A percentile compares a stretch with the other conserved stretches of the same genome.
phyloP scores from a whole-genome alignment of 2,888 invertebrate species.

The Drosophila subquinaria region DNA sequence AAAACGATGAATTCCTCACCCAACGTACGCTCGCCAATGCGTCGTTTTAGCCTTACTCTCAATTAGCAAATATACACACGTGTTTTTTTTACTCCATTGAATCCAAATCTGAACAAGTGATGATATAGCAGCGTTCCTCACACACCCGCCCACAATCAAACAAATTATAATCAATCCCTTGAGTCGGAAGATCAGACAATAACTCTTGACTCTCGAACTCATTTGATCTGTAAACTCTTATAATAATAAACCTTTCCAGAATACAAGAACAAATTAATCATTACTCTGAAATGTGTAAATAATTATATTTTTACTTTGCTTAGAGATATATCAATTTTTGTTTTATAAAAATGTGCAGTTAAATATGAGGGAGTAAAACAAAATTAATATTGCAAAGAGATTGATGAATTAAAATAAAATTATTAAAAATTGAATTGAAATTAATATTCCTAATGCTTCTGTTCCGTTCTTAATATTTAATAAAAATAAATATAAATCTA shows the following conservation, averaged over 20 bases:
- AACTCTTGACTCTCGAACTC: not conserved
- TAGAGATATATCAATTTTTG: too few relatives aligned
- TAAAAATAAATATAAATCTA: too few relatives aligned
- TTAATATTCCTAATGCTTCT: too few relatives aligned
- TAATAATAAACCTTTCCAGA: not conserved
- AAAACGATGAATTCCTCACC: not conserved
- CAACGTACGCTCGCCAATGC: not conserved
- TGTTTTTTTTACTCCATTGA: not conserved
- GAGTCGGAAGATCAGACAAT: not conserved
- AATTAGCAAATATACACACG: not conserved
- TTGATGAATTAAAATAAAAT: not conserved
- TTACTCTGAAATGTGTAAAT: not conserved
- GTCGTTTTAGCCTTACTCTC: conserved; percentile 12
- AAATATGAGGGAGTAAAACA: too few relatives aligned
- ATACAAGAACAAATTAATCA: not conserved
- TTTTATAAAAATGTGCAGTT: too few relatives aligned
- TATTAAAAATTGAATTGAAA: too few relatives aligned
- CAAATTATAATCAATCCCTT: not conserved
- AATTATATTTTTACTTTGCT: too few relatives aligned
- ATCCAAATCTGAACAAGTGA: conserved; percentile 5
- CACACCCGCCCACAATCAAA: not conserved
- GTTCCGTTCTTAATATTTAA: too few relatives aligned
- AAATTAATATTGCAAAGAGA: not conserved
- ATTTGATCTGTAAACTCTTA: not conserved
- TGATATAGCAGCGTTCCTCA: not conserved